Percentiles rank a stretch among this genome's conserved stretches.
Conservation (phyloP, 2,797 vertebrate genomes). For the Dromococcyx pavoninus region DNA sequence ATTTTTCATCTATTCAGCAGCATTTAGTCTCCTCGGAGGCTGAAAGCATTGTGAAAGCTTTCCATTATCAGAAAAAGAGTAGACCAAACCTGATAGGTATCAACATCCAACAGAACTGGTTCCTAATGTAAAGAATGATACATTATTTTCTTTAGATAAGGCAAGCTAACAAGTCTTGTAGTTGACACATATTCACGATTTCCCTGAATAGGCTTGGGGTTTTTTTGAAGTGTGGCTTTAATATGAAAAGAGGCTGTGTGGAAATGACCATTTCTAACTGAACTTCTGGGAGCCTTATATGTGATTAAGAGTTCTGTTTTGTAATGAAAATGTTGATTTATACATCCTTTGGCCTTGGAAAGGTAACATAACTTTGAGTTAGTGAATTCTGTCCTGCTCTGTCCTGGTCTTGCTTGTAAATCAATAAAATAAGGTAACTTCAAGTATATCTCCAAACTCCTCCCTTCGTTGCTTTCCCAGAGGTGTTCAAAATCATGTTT, state of each 20-base stretch:
- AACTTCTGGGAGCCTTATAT: not conserved
- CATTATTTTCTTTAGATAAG: not conserved
- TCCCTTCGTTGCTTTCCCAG: not conserved
- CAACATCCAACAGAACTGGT: not conserved
- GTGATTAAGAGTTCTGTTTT: not conserved
- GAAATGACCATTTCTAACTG: not conserved
- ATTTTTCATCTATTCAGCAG: constrained; percentile 61
- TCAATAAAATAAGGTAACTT: not conserved
- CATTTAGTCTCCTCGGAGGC: not conserved
- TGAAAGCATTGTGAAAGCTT: constrained; percentile 27
- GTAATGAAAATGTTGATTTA: not conserved
- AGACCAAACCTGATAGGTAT: constrained; percentile 4
- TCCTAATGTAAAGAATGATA: not conserved
- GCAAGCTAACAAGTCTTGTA: not conserved
- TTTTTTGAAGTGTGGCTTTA: not conserved
- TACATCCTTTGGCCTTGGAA: not conserved
- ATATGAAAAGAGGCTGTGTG: not conserved
- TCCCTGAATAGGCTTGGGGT: not conserved
- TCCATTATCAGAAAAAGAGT: not conserved
- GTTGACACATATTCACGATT: not conserved
- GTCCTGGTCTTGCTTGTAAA: not conserved
- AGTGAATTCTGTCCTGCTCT: not conserved
- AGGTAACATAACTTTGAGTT: not conserved
- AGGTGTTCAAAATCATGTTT: not conserved
- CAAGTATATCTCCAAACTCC: not conserved